phyloP scores from a whole-genome alignment of 2,113 vertebrate genomes.

The Verasper variegatus region DNA sequence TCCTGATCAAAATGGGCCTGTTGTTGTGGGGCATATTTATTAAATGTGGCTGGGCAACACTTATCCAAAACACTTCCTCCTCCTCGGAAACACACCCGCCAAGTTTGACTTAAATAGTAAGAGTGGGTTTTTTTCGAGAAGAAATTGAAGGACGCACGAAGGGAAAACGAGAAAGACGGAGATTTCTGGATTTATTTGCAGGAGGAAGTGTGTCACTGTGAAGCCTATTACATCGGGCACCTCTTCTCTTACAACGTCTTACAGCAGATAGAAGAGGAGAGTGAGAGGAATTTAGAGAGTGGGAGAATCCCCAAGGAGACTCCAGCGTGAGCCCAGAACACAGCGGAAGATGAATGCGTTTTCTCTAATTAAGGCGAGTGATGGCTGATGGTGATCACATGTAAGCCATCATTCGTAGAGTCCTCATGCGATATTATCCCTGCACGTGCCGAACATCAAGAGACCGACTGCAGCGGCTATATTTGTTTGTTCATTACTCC shows the following conservation, averaged over 20 bases:
- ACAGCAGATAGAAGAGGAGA: slow-evolving; percentile 64
- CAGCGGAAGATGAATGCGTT: slow-evolving; percentile 64
- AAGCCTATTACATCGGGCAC: slow-evolving; percentile 58
- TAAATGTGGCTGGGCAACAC: no score
- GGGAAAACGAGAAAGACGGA: not conserved
- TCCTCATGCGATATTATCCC: slow-evolving; percentile 59
- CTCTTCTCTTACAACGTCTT: slow-evolving; percentile 76
- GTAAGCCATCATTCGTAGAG: slow-evolving; percentile 41
- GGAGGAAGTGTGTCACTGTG: slow-evolving; percentile 16
- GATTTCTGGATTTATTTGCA: not conserved
- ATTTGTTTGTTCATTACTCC: slow-evolving; percentile 46
- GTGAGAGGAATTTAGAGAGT: slow-evolving; percentile 56
- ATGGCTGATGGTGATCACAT: slow-evolving; percentile 52
- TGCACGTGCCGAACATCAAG: slow-evolving; percentile 40
- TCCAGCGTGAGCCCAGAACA: slow-evolving; percentile 48
- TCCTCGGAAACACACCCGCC: no score
- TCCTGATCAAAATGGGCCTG: no score
- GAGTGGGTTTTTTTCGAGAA: not conserved
- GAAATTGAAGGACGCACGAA: not conserved
- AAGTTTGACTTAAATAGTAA: not conserved
- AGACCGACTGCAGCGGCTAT: slow-evolving; percentile 19
- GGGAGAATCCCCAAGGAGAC: slow-evolving; percentile 59
- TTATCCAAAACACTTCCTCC: no score
- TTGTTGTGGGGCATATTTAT: no score
- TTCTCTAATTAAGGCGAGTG: slow-evolving; percentile 70